Conservation (phyloP, 2,113 vertebrate species). For the Anguilla rostrata region DNA sequence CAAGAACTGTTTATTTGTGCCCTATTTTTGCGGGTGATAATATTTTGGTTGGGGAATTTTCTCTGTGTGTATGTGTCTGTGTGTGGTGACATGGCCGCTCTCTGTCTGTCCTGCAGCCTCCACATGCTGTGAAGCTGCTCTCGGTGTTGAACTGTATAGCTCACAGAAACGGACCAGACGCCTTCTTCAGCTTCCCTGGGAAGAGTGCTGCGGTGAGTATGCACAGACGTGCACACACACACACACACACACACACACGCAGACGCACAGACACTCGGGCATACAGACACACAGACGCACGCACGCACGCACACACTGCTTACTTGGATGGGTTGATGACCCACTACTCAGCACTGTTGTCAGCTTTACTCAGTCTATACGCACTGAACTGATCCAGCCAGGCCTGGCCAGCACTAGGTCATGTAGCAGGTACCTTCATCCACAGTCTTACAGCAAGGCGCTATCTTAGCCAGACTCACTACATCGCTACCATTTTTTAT, state of each 20-base stretch:
- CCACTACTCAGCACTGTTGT: too few species aligned
- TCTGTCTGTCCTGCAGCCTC: conserved; percentile 70
- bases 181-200: conserved; percentile 97
- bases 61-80: neutral
- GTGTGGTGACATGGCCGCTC: neutral
- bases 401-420: neutral
- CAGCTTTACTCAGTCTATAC: too few species aligned
- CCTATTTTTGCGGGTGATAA: too few species aligned
- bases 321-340: too few species aligned
- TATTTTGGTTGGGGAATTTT: neutral
- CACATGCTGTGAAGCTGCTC: conserved; percentile 90
- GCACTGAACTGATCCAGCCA: neutral
- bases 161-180: conserved; percentile 90
- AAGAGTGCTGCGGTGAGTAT: conserved; percentile 93
- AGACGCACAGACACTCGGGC: neutral
- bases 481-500: neutral
- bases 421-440: neutral
- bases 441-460: too few species aligned
- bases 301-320: neutral
- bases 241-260: neutral
- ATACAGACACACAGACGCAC: neutral
- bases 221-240: neutral
- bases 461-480: neutral
- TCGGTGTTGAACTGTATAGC: conserved; percentile 94
- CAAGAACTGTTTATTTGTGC: too few species aligned